A percentile compares a stretch with the other conserved stretches of the same genome.
Conservation (phyloP, 2,797 vertebrate genomes). For the Harpagifer antarcticus region DNA sequence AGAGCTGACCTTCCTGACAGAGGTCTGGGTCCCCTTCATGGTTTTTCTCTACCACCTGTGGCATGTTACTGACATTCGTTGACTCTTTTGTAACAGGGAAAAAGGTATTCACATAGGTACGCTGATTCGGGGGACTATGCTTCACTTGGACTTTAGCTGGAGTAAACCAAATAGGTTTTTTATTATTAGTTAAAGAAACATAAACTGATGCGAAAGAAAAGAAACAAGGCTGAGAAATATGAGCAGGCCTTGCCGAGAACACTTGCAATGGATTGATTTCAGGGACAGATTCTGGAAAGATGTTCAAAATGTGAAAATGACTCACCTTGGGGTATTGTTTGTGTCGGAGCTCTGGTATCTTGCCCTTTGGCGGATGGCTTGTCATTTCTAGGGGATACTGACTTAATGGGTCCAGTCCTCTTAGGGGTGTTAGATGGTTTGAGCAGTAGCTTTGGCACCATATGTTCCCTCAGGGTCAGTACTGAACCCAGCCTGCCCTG, state of each 20-base stretch:
- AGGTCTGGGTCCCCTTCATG: constrained; percentile 21
- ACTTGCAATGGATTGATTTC: not conserved
- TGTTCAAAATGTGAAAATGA: not conserved
- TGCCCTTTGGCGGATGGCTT: not conserved
- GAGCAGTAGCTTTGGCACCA: constrained; percentile 15
- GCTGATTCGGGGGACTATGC: constrained; percentile 14
- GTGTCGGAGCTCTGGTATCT: not conserved
- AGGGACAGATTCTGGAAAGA: not conserved
- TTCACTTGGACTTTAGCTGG: constrained; percentile 9
- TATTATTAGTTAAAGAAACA: not conserved
- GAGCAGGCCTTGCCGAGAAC: not conserved
- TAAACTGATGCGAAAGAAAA: not conserved
- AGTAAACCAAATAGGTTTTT: constrained; percentile 1
- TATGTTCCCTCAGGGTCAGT: constrained; percentile 79
- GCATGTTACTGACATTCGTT: not conserved
- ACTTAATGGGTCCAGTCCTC: constrained; percentile 17
- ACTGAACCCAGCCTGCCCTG: constrained; percentile 88
- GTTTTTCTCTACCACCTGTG: not conserved
- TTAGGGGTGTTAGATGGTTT: fast-evolving
- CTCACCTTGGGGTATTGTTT: constrained; percentile 46
- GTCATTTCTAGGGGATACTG: fast-evolving
- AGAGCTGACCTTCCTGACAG: constrained; percentile 37
- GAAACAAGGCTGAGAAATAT: not conserved
- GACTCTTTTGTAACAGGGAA: not conserved
- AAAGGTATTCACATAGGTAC: not conserved